Evolutionary conservation across 2,888 invertebrate genomes (phyloP), one percentile per base, ranked within the genome.

Genomic region (Sisyra terminalis): DNA sequence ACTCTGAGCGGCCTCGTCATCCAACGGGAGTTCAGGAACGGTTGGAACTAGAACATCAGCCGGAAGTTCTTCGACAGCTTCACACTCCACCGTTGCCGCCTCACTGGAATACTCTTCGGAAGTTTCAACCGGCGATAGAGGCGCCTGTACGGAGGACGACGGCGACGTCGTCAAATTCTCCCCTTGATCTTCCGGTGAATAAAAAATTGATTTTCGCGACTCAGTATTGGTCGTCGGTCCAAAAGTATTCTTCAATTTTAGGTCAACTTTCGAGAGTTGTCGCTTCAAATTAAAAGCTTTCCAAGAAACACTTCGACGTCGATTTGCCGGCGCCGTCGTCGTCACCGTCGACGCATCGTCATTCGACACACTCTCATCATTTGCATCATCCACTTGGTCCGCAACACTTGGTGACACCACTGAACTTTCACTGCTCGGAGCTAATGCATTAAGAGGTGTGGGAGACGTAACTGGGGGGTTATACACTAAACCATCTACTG

Each of bases 271-370:
- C 47, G 82, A 83, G 52, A 86, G 70, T 63, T 85, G 84, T 52
- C 84, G 75, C 61, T 86, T 86, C 46, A 86, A 67, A 60, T 78
- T 82, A 66, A 84, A 83, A 46, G 74, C 73, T 61, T 81, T 83
- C 81, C 84, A 83, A 45, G 71, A 61, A 49, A 75, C 71, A 29
- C 78, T 78, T 53, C 77, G 76, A 51, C 78, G 69, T 47, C 78
- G 62, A 42, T 59, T 58, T 7, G 24, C 24, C 7, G 24, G 24
- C 7, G 24, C 24, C 24, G 7, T 24, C 24, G 24, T 24, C 7
- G 24, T 24, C 24, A 24, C 24, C 24, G 24, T 24, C 7, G 24
- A 24, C 7, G 24, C 7, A 48, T 66, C 61, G 47, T 58, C 53
- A 17, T 55, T 53, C 3, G 59, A 14, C 2, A 34, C 6, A 34